These are phyloP conservation scores for Felis chaus DNA, from an alignment of 2,113 vertebrate species.

Conservation along the genomic window DNA sequence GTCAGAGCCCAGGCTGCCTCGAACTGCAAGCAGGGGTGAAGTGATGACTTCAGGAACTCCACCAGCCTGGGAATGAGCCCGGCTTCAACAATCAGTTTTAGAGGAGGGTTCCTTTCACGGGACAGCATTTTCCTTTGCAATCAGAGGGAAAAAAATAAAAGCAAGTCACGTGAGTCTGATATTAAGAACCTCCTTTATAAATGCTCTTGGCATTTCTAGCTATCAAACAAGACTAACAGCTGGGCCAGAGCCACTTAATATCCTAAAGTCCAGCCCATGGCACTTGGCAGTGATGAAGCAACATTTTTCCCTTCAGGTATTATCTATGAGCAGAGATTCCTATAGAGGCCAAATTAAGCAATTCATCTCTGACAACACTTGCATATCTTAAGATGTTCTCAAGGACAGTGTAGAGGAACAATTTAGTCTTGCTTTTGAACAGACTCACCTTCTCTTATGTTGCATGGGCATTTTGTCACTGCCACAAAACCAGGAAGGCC, in stretches of 20 bases:
- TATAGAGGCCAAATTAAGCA: constrained; percentile 51
- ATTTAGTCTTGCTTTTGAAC: neutral
- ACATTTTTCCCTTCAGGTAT: neutral
- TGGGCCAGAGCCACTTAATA: neutral
- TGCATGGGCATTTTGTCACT: neutral
- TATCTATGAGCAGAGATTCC: neutral
- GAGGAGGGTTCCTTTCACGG: constrained; percentile 88
- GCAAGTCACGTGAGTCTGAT: neutral
- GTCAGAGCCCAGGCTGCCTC: constrained; percentile 96
- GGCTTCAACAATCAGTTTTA: constrained; percentile 87
- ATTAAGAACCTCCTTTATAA: neutral
- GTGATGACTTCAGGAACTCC: constrained; percentile 85
- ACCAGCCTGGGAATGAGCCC: constrained; percentile 91
- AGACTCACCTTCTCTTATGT: neutral
- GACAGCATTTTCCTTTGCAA: constrained; percentile 90
- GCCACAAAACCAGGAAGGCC: neutral
- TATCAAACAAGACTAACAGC: neutral
- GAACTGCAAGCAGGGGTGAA: constrained; percentile 89
- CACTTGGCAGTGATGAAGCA: neutral
- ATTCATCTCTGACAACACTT: constrained; percentile 67
- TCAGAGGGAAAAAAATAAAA: neutral
- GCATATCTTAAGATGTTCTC: constrained; percentile 44
- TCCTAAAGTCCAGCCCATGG: neutral
- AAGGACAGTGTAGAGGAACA: constrained; percentile 15
- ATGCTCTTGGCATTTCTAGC: neutral